These are phyloP conservation scores for Beroe forskalii DNA, from an alignment of 37 sponge, comb jelly and placozoan species.

Conservation along the genomic window DNA sequence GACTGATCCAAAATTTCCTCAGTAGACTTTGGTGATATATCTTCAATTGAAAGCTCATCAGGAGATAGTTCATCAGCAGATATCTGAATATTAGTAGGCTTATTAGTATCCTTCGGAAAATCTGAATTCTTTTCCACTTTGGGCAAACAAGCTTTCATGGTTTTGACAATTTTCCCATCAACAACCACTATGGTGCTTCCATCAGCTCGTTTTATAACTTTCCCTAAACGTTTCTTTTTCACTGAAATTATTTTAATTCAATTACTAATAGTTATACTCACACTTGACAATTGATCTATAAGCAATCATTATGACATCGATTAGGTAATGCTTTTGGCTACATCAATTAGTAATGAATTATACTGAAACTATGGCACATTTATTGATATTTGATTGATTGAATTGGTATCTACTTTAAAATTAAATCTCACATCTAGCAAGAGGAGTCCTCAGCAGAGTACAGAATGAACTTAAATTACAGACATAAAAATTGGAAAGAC, in stretches of 20 bases:
- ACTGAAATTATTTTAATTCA: neutral
- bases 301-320: too few relatives aligned
- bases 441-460: too few relatives aligned
- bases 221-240: conserved; percentile 27
- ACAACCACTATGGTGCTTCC: conserved; percentile 50
- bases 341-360: too few relatives aligned
- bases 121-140: neutral
- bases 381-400: too few relatives aligned
- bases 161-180: conserved; percentile 50
- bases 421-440: too few relatives aligned
- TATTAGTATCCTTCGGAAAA: neutral
- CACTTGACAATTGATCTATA: too few relatives aligned
- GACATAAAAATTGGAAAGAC: too few relatives aligned
- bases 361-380: too few relatives aligned
- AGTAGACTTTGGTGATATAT: neutral
- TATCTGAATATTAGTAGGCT: neutral
- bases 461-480: too few relatives aligned
- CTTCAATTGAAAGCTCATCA: conserved; percentile 41
- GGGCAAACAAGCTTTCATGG: neutral
- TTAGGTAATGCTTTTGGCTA: too few relatives aligned
- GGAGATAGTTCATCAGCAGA: neutral
- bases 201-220: conserved; percentile 52
- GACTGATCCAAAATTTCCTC: too few relatives aligned
- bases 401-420: too few relatives aligned
- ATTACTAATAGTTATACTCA: neutral